Percentiles rank a stretch among this genome's conserved stretches.
phyloP scores from a whole-genome alignment of 2,113 vertebrate species.

The Capreolus pygargus region DNA sequence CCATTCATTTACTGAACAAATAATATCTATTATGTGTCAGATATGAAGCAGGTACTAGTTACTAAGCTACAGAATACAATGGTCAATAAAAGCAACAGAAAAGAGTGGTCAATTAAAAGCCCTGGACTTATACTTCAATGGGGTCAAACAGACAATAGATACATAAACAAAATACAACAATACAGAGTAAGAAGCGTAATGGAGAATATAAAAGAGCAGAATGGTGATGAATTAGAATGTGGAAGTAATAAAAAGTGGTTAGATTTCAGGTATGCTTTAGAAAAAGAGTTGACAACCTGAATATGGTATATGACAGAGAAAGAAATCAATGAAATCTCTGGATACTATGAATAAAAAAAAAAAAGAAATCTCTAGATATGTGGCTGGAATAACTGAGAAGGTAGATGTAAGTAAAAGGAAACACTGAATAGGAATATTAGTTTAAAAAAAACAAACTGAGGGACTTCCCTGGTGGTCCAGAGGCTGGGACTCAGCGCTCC shows the following conservation, averaged over 20 bases:
- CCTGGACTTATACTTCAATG: neutral
- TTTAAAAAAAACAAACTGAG: neutral
- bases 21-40: neutral
- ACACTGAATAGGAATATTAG: neutral
- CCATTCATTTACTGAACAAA: slow-evolving; percentile 30
- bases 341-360: neutral
- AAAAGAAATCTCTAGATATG: neutral
- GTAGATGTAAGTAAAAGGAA: neutral
- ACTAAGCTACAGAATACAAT: neutral
- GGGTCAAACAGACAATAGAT: neutral
- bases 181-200: neutral
- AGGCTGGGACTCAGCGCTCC: neutral
- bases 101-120: neutral
- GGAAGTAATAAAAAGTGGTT: neutral
- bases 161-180: neutral
- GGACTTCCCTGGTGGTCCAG: neutral
- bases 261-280: neutral
- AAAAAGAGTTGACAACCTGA: neutral
- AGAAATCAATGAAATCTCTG: neutral
- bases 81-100: neutral
- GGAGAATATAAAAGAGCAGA: neutral
- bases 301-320: neutral
- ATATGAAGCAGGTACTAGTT: neutral
- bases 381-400: neutral
- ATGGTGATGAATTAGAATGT: neutral